Evolutionary conservation across 2,797 vertebrate genomes (phyloP).

Genomic region (Eulemur rubriventer): DNA sequence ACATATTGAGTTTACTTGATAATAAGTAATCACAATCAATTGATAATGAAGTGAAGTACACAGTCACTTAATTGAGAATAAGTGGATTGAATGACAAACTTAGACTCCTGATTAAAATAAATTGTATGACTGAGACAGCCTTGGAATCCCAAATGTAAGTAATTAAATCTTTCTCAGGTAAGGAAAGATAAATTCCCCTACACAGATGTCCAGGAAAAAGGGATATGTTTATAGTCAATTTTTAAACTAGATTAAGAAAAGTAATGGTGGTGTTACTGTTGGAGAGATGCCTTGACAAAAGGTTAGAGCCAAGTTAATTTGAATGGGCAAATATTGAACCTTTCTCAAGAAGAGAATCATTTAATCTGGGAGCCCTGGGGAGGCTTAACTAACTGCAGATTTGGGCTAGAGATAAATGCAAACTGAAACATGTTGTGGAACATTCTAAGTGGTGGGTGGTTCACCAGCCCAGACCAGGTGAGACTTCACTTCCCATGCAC

Average conservation of each 20-base stretch:
- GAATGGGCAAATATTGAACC: slow-evolving; percentile 66
- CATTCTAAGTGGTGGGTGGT: background rate
- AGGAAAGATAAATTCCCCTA: slow-evolving; percentile 22
- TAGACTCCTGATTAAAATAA: slow-evolving; percentile 64
- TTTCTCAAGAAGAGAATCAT: slow-evolving; percentile 59
- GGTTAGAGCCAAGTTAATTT: slow-evolving; percentile 32
- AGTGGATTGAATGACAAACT: slow-evolving; percentile 61
- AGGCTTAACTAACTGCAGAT: slow-evolving; percentile 49
- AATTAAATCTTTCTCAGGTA: slow-evolving; percentile 57
- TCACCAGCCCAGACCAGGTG: background rate
- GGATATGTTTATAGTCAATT: background rate
- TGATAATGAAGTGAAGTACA: slow-evolving; percentile 66
- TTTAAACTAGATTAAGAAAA: slow-evolving; percentile 40
- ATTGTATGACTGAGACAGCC: slow-evolving; percentile 51
- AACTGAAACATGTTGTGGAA: background rate
- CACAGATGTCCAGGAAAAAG: background rate
- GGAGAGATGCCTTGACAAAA: background rate
- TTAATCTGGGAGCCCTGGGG: slow-evolving; percentile 37
- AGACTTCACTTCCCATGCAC: background rate
- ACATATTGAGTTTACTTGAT: slow-evolving; percentile 63
- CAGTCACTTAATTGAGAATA: slow-evolving; percentile 65
- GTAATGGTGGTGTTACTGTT: background rate
- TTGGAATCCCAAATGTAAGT: slow-evolving; percentile 56
- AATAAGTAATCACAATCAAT: slow-evolving; percentile 63
- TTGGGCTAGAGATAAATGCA: slow-evolving; percentile 28